These are phyloP conservation scores for Hyposmocoma kahamanoa DNA, from an alignment of 1,140 invertebrate genomes.

Conservation along the genomic window DNA sequence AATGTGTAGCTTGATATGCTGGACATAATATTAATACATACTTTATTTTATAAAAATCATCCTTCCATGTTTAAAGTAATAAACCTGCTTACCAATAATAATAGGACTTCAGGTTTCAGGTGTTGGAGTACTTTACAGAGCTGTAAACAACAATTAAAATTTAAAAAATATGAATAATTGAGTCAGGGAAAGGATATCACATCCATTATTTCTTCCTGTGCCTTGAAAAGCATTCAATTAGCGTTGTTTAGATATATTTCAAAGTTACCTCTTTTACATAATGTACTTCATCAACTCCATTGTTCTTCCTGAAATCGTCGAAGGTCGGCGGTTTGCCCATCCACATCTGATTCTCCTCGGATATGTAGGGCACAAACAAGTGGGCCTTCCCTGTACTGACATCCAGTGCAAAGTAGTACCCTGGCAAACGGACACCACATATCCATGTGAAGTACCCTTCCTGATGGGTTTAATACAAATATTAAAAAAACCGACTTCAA, in stretches of 20 bases:
- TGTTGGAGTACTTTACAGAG: constrained; percentile 73
- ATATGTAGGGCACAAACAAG: constrained; percentile 90
- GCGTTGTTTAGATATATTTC: too few relatives aligned
- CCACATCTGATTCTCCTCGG: constrained; percentile 91
- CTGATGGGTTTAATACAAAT: constrained; percentile 41
- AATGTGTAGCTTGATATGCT: too few relatives aligned
- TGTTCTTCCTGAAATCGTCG: constrained; percentile 84
- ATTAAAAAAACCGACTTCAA: too few relatives aligned
- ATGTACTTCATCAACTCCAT: constrained; percentile 86
- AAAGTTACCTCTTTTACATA: constrained; percentile 86
- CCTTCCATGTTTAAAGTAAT: too few relatives aligned
- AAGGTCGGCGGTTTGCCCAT: constrained; percentile 83
- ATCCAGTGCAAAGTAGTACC: constrained; percentile 90
- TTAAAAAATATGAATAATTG: too few relatives aligned
- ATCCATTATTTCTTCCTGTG: too few relatives aligned
- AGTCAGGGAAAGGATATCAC: too few relatives aligned
- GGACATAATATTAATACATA: too few relatives aligned
- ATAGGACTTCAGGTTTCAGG: constrained; percentile 69
- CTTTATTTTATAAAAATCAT: too few relatives aligned
- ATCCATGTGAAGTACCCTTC: constrained; percentile 70
- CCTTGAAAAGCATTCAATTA: too few relatives aligned
- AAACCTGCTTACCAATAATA: constrained; percentile 76
- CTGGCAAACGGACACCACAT: constrained; percentile 89
- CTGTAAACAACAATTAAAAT: too few relatives aligned
- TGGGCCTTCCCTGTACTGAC: constrained; percentile 79